Evolutionary conservation across 1,140 invertebrate genomes (phyloP), one percentile per base, ranked within the genome.

Genomic region (Adoxophyes honmai): DNA sequence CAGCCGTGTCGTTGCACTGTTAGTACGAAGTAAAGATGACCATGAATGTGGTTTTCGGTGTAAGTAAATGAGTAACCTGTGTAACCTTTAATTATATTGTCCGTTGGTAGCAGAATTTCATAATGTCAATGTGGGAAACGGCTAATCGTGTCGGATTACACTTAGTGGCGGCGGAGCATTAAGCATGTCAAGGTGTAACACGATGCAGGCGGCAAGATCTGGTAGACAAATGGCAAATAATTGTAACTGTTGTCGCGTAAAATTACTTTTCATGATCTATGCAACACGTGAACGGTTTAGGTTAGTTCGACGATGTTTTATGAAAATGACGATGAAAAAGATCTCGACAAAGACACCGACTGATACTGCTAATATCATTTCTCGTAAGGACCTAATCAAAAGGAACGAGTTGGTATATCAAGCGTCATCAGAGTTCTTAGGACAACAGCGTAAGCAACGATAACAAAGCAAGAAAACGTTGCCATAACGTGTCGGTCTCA

Each of bases 81-180:
- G 6, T 48, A 48, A 48, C 11, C 42, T 48, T 18, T 48, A 48
- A 48, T 33, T 48, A 21, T n/a, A n/a, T 33, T 11, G 16, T 21
- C 21, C 21, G 42, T 48, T 48, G 21, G 15, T n/a, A 15, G 42
- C 42, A 48, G 39, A 44, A 28, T 48, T 48, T 48, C 21, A 48
- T 48, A 48, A 52, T 54, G 44, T 64, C 56, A 65, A 66, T 79
- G 70, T 77, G 75, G 65, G 68, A 75, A 74, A 67, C 59, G 70
- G 21, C 71, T 70, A 72, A 68, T 73, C 62, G 67, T 76, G 75
- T 76, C 68, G 67, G 70, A 75, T 77, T 82, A 73, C 75, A 56
- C 61, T 38, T 60, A 62, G 61, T 53, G 55, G 53, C 53, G 64
- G 65, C 66, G 67, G 68, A 48, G 42, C 42, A 48, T 48, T 60